Conservation (phyloP, 2,113 vertebrate genomes). For the Cynocephalus volans region DNA sequence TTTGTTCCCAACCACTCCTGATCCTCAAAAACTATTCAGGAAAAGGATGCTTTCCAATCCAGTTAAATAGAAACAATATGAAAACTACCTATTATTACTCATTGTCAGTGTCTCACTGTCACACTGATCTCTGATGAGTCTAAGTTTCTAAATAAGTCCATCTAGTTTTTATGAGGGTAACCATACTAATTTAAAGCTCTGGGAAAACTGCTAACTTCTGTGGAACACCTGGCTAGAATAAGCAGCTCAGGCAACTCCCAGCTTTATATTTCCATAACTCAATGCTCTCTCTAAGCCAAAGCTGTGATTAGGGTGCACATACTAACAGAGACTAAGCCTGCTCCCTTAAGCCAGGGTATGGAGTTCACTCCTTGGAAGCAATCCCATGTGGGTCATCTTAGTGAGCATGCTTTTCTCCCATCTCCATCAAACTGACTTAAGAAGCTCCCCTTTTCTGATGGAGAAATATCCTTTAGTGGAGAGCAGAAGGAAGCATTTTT, state of each 20-base stretch:
- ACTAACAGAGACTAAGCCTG: not conserved
- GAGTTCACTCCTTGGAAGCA: not conserved
- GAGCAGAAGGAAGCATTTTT: constrained; percentile 60
- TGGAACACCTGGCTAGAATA: not conserved
- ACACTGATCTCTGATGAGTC: not conserved
- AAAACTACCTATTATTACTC: not conserved
- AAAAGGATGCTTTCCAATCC: not conserved
- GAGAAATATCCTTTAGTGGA: constrained; percentile 5
- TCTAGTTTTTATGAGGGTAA: not conserved
- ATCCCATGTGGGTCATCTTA: too few relatives aligned
- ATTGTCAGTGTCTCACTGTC: not conserved
- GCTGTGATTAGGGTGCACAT: not conserved
- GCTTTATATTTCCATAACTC: not conserved
- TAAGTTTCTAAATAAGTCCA: constrained; percentile 13
- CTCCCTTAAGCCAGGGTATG: not conserved
- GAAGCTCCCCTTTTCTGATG: not conserved
- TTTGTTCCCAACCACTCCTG: not conserved
- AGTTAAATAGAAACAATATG: not conserved
- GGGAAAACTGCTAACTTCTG: not conserved
- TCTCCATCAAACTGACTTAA: not conserved
- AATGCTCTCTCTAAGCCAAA: not conserved
- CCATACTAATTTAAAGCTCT: not conserved
- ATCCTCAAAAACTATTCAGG: not conserved
- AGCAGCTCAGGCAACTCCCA: not conserved
- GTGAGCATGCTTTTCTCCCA: not conserved